Conservation (phyloP, 2,797 vertebrate genomes). For the Pseudomugil tenellus region DNA sequence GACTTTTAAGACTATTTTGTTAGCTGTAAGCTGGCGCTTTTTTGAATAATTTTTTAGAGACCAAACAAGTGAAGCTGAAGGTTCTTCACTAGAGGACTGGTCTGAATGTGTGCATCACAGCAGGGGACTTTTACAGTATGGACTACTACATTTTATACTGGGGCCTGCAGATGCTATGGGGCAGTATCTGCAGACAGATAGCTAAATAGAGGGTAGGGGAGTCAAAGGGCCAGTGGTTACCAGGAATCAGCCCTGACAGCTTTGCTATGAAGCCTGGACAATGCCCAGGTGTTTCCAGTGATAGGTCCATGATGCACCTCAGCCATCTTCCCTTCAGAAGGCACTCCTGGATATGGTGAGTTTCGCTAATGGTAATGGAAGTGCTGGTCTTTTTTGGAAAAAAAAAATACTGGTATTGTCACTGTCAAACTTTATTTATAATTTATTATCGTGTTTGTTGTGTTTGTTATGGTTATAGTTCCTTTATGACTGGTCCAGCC, state of each 20-base stretch:
- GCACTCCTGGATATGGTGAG: slow-evolving; percentile 88
- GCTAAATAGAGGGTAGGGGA: slow-evolving; percentile 30
- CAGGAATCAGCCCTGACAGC: slow-evolving; percentile 28
- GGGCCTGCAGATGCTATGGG: slow-evolving; percentile 43
- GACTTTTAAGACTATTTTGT: slow-evolving; percentile 35
- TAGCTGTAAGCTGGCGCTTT: slow-evolving; percentile 19
- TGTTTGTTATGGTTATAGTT: slow-evolving; percentile 45
- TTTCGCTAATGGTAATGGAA: slow-evolving; percentile 8
- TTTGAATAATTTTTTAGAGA: slow-evolving; percentile 46
- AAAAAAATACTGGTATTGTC: slow-evolving; percentile 3
- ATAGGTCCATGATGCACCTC: slow-evolving; percentile 81
- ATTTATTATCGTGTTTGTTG: slow-evolving; percentile 34
- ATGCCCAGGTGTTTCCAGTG: slow-evolving; percentile 63
- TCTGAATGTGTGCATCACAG: slow-evolving; percentile 49
- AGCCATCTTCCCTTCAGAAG: slow-evolving; percentile 80
- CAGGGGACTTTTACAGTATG: slow-evolving; percentile 54
- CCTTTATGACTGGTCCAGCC: slow-evolving; percentile 42
- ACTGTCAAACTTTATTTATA: not conserved
- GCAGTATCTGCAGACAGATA: slow-evolving; percentile 51
- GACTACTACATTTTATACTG: slow-evolving; percentile 43
- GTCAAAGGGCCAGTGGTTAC: slow-evolving; percentile 42
- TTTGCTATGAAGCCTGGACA: slow-evolving; percentile 80
- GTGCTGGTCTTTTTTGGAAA: slow-evolving; percentile 1
- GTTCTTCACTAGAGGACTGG: slow-evolving; percentile 21
- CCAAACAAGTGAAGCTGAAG: slow-evolving; percentile 16